These are phyloP conservation scores for Okapia johnstoni DNA, from an alignment of 2,113 vertebrate genomes.

Conservation along the genomic window DNA sequence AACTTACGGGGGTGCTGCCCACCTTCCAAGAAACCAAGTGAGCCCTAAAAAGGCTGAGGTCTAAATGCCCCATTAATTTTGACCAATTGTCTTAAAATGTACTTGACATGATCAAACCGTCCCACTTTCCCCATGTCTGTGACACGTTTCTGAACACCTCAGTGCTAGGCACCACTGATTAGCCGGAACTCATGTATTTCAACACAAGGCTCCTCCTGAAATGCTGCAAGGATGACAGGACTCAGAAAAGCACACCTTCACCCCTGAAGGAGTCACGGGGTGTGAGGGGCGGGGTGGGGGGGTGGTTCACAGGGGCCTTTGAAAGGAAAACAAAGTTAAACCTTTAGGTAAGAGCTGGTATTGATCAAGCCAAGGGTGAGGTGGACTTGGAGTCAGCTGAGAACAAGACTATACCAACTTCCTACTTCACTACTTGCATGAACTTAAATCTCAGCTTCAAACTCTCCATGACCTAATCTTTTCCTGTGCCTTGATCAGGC, in stretches of 20 bases:
- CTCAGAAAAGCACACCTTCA: neutral
- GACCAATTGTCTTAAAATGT: neutral
- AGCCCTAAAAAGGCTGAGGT: neutral
- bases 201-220: neutral
- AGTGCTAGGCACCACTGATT: neutral
- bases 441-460: neutral
- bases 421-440: neutral
- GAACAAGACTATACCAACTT: neutral
- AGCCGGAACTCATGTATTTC: no score
- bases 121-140: neutral
- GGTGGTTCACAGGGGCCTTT: neutral
- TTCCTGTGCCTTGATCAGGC: neutral
- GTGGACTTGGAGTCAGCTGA: neutral
- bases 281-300: fast-evolving
- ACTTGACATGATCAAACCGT: no score
- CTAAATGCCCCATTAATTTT: neutral
- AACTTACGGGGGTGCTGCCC: neutral
- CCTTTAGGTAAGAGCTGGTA: neutral
- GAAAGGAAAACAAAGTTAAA: neutral
- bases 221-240: fast-evolving
- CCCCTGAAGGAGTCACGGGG: neutral
- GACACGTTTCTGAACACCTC: neutral
- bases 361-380: neutral
- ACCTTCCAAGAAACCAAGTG: neutral
- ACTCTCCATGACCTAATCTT: neutral